phyloP scores from a whole-genome alignment of 2,113 vertebrate species.

The Procapra przewalskii region DNA sequence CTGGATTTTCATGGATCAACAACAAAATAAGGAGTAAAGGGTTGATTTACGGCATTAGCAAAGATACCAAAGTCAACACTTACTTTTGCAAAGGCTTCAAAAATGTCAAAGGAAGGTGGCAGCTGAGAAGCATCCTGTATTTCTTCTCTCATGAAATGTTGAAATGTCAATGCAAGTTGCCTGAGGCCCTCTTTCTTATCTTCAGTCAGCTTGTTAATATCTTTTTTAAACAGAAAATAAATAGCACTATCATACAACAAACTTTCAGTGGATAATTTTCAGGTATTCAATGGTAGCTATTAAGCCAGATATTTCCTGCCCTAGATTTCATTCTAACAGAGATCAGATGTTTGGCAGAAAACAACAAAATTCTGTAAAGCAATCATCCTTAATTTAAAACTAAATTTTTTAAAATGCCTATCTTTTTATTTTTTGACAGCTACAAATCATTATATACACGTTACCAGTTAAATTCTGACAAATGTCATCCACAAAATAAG shows the following conservation, averaged over 20 bases:
- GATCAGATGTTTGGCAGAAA: not conserved
- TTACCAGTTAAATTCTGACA: constrained; percentile 51
- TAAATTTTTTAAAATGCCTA: not conserved
- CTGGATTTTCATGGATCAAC: not conserved
- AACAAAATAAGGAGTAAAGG: constrained; percentile 39
- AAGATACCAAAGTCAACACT: constrained; percentile 73
- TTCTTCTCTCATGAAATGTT: constrained; percentile 88
- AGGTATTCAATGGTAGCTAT: constrained; percentile 48
- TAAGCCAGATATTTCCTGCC: constrained; percentile 47
- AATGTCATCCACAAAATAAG: constrained; percentile 27
- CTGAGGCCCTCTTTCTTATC: constrained; percentile 90
- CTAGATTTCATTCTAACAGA: constrained; percentile 59
- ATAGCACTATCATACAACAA: constrained; percentile 35
- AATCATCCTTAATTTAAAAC: not conserved
- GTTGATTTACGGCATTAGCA: constrained; percentile 25
- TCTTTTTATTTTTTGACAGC: constrained; percentile 62
- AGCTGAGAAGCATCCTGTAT: constrained; percentile 80
- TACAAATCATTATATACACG: constrained; percentile 41
- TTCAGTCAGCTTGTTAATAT: constrained; percentile 86
- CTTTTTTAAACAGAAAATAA: constrained; percentile 77
- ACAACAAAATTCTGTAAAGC: not conserved
- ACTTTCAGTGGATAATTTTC: constrained; percentile 53
- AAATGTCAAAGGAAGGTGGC: constrained; percentile 84
- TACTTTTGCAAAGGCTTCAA: constrained; percentile 93
- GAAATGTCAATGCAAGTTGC: constrained; percentile 87